Conservation (phyloP, 2,113 vertebrate species). For the Hippocampus zosterae region DNA sequence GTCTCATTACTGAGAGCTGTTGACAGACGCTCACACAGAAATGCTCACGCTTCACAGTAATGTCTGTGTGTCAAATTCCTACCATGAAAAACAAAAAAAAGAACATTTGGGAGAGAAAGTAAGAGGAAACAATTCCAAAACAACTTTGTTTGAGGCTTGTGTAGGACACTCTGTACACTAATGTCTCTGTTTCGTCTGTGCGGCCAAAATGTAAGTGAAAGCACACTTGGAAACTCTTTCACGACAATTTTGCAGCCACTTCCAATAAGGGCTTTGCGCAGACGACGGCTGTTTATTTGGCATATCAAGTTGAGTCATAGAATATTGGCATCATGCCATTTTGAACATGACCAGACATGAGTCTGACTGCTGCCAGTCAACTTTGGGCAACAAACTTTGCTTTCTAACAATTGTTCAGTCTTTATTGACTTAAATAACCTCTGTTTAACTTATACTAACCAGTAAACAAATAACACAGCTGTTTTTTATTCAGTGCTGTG, state of each 20-base stretch:
- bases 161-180: constrained; percentile 5
- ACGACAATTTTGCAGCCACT: background rate
- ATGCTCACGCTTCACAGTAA: background rate
- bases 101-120: background rate
- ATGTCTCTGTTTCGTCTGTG: background rate
- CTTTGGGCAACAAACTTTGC: background rate
- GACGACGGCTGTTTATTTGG: background rate
- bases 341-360: constrained; percentile 1
- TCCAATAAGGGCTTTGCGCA: background rate
- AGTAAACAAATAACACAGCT: background rate
- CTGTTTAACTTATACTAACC: background rate
- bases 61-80: background rate
- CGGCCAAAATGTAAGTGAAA: background rate
- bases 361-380: background rate
- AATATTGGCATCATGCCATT: background rate
- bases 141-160: background rate
- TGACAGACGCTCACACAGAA: background rate
- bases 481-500: background rate
- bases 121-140: constrained; percentile 14
- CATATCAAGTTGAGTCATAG: background rate
- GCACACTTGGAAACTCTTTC: background rate
- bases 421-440: background rate
- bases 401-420: background rate
- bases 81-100: background rate
- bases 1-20: constrained; percentile 10